Evolutionary conservation across 2,888 invertebrate genomes (phyloP), one percentile per base, ranked within the genome.

Genomic region (Cantharis rufa): DNA sequence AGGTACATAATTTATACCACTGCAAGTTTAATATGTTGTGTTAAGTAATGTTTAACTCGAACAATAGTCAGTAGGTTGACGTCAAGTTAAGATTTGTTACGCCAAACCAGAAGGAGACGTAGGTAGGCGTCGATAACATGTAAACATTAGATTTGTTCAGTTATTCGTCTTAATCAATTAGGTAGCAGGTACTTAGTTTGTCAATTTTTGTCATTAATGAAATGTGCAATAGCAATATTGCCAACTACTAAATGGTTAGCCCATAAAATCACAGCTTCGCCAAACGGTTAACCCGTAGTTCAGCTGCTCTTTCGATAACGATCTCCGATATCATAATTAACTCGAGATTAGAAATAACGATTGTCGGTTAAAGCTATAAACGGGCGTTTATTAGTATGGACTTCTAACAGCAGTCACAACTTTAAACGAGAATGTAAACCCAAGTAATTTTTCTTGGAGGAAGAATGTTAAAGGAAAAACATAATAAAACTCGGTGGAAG

Each of bases 121-220:
- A 75, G 75, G 75, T 75, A 71, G 75, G 75, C 62, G 75, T 75
- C 71, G 71, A 71, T 75, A 75, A 75, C 71, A 68, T 71, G 70
- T 66, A 70, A 75, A 71, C 66, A 70, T 28, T 32, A 66, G 24
- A 71, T 71, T 71, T 63, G 21, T 28, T 63, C 27, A 15, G 62
- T 24, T 62, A 24, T 71, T 71, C 62, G 28, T 71, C 63, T 71
- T 63, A 71, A 71, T 71, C 71, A 48, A 48, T 48, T n/a, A 48
- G 48, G 48, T 48, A 48, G 48, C 13, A 48, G 48, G 48, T 48
- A 48, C n/a, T 48, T 48, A n/a, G 48, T 48, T 48, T 32, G n/a
- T n/a, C n/a, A n/a, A n/a, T 48, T n/a, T 48, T 48, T 48, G 9
- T 5, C 48, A 48, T n/a, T n/a, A 48, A 48, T 7, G 48, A 48